Evolutionary conservation across 2,113 vertebrate genomes (phyloP).

Genomic region (Gnathonemus longibarbis): DNA sequence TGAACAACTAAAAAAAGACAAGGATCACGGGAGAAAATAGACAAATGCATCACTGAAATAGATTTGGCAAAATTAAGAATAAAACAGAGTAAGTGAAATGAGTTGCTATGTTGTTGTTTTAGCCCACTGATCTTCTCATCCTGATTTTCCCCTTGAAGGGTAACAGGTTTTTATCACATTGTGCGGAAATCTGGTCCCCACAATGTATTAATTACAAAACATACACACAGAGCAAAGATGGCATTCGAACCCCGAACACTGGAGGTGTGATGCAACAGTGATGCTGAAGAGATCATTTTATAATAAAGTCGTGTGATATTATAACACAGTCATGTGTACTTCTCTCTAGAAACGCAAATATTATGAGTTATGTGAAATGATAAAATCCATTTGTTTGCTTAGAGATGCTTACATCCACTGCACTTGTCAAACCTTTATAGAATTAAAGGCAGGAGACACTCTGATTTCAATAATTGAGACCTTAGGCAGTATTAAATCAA

Average conservation of each 20-base stretch:
- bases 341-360: constrained; percentile 19
- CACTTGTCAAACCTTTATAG: constrained; percentile 14
- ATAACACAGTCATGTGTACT: neutral
- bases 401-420: constrained; percentile 2
- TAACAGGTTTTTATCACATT: neutral
- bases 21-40: neutral
- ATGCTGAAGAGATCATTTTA: neutral
- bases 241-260: neutral
- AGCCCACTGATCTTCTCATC: neutral
- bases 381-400: neutral
- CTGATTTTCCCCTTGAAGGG: neutral
- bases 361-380: constrained; percentile 16
- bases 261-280: neutral
- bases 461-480: constrained; percentile 20
- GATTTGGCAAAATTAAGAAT: neutral
- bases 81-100: neutral
- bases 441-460: neutral
- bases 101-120: neutral
- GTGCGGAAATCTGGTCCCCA: neutral
- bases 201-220: neutral
- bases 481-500: constrained; percentile 26
- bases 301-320: neutral
- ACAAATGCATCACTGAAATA: neutral
- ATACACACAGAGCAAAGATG: neutral
- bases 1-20: neutral